Evolutionary conservation across 1,140 invertebrate species (phyloP).

Genomic region (Hylaeus anthracinus): DNA sequence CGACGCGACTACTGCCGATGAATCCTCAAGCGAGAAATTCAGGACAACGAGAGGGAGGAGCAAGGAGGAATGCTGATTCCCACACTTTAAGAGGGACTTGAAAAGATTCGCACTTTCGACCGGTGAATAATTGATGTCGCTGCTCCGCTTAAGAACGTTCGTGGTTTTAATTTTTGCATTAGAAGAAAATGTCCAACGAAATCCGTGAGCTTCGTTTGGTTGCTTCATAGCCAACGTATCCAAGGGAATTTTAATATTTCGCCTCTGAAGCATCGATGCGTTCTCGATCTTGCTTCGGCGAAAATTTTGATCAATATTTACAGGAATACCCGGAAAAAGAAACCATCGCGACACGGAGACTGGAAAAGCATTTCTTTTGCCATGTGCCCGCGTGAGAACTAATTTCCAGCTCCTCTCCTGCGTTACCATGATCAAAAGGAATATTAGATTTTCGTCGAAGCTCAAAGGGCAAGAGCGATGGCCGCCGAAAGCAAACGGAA

Average conservation of each 20-base stretch:
- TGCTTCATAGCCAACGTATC: no score
- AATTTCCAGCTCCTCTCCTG: slow-evolving; percentile 41
- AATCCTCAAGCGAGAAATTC: slow-evolving; percentile 39
- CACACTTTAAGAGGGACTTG: slow-evolving; percentile 48
- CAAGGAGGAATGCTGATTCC: slow-evolving; percentile 49
- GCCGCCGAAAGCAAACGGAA: slow-evolving; percentile 50
- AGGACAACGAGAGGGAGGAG: not conserved
- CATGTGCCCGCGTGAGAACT: slow-evolving; percentile 16
- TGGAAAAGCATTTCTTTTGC: not conserved
- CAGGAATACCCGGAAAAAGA: not conserved
- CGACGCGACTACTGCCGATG: slow-evolving; percentile 39
- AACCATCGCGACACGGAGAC: not conserved
- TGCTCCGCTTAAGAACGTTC: slow-evolving; percentile 65
- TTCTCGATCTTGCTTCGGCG: not conserved
- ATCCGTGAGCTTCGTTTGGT: not conserved
- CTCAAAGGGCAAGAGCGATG: slow-evolving; percentile 58
- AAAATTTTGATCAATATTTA: slow-evolving; percentile 8
- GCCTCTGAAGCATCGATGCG: not conserved
- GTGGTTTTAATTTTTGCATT: slow-evolving; percentile 6
- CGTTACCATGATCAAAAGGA: slow-evolving; percentile 62
- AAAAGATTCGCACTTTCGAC: slow-evolving; percentile 68
- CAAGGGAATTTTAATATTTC: not conserved
- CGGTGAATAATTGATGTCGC: slow-evolving; percentile 73
- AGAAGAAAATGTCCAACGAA: not conserved
- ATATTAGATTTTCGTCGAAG: slow-evolving; percentile 61